Conservation (phyloP, 2,888 invertebrate genomes). For the Drosophila meridionalis region DNA sequence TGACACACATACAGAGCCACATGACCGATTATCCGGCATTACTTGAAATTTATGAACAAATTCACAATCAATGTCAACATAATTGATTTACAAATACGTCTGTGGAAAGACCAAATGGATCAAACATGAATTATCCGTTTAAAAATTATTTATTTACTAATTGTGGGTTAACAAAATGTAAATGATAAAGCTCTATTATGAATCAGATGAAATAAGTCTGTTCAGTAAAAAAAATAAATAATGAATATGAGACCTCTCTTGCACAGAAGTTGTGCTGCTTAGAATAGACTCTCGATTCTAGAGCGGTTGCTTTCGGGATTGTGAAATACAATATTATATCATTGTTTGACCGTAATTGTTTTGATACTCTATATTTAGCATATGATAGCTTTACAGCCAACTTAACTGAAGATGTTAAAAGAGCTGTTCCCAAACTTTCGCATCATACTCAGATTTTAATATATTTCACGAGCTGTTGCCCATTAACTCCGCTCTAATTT, state of each 20-base stretch:
- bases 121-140: background rate
- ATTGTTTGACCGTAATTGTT: too few species aligned
- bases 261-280: too few species aligned
- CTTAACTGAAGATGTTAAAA: background rate
- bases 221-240: background rate
- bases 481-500: background rate
- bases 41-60: background rate
- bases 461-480: background rate
- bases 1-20: background rate
- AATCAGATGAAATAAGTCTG: background rate
- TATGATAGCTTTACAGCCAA: background rate
- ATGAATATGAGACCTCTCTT: background rate
- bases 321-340: too few species aligned
- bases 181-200: background rate
- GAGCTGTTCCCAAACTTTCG: background rate
- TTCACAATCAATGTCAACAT: background rate
- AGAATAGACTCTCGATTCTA: too few species aligned
- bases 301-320: too few species aligned
- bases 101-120: background rate
- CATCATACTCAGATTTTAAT: background rate
- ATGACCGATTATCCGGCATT: constrained; percentile 1
- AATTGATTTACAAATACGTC: constrained; percentile 12
- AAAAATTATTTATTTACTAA: constrained; percentile 1
- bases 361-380: too few species aligned
- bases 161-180: background rate